Evolutionary conservation across 30 jellyfish, hydroid and myxozoan genomes (phyloP).

Genomic region (Turritopsis dohrnii): DNA sequence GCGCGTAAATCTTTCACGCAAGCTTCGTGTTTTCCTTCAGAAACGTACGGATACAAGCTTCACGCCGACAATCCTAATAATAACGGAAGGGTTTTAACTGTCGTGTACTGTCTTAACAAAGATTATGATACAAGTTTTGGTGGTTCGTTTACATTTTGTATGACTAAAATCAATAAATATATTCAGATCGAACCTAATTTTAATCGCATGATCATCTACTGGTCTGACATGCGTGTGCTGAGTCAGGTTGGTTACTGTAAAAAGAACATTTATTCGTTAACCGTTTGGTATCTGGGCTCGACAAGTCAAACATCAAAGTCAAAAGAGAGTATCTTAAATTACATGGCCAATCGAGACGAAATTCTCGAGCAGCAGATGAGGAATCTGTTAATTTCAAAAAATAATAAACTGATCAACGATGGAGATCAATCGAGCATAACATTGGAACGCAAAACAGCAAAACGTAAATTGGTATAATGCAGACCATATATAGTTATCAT

Average conservation of each 20-base stretch:
- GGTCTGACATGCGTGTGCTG: conserved; percentile 25
- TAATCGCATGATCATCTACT: conserved; percentile 20
- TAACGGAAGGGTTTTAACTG: conserved; percentile 18
- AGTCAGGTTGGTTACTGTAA: background rate
- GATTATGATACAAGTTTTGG: background rate
- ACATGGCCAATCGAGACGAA: background rate
- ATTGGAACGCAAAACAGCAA: no score
- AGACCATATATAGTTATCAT: no score
- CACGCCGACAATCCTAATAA: conserved; percentile 8
- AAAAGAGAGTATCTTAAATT: no score
- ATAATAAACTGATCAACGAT: background rate
- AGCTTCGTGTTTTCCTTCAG: conserved; percentile 2
- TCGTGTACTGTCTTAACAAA: background rate
- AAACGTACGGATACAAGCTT: conserved; percentile 11
- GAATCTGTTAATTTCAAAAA: background rate
- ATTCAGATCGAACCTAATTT: conserved; percentile 18
- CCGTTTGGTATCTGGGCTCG: conserved; percentile 16
- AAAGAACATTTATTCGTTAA: conserved; percentile 7
- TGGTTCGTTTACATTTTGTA: conserved; percentile 22
- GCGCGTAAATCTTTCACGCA: conserved; percentile 7
- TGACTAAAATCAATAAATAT: background rate
- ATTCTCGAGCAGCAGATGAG: background rate
- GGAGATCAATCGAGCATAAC: no score
- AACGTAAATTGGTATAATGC: no score
- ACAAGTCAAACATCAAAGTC: background rate